Evolutionary conservation across 2,888 invertebrate genomes (phyloP).

Genomic region (Drosophila sordidula): DNA sequence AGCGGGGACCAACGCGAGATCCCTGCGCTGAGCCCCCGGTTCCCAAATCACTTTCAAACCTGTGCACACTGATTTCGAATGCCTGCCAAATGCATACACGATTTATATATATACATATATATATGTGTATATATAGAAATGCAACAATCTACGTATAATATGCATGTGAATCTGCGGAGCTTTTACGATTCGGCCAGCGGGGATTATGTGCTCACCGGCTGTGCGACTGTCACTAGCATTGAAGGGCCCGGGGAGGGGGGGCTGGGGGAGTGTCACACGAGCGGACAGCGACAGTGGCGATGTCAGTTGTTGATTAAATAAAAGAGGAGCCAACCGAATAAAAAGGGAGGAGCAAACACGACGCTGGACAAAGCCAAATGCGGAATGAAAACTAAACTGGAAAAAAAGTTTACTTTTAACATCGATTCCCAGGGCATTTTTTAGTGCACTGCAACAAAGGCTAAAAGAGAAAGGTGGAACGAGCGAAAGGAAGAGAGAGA

Average conservation of each 20-base stretch:
- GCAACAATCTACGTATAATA: constrained; percentile 78
- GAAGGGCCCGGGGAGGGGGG: not conserved
- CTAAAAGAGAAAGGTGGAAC: constrained; percentile 1
- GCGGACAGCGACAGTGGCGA: constrained; percentile 45
- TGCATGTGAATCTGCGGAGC: constrained; percentile 71
- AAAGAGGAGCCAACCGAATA: constrained; percentile 48
- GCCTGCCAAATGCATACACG: constrained; percentile 28
- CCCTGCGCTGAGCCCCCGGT: constrained; percentile 22
- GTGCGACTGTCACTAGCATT: constrained; percentile 52
- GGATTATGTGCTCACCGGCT: constrained; percentile 68
- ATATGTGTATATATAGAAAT: constrained; percentile 45
- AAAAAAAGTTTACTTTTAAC: constrained; percentile 68
- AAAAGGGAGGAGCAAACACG: constrained; percentile 7
- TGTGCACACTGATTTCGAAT: constrained; percentile 63
- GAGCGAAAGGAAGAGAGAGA: not conserved
- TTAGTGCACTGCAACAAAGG: constrained; percentile 46
- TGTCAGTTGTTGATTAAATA: constrained; percentile 79
- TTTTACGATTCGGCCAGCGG: constrained; percentile 72
- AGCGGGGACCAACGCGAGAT: constrained; percentile 19
- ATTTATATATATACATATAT: not conserved
- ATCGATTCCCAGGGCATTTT: constrained; percentile 68
- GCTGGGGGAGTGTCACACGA: constrained; percentile 50
- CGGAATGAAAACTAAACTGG: constrained; percentile 68
- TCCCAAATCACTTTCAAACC: constrained; percentile 73
- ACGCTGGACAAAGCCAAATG: constrained; percentile 55